Conservation (phyloP, 2,888 invertebrate genomes). For the Tetragonula carbonaria region DNA sequence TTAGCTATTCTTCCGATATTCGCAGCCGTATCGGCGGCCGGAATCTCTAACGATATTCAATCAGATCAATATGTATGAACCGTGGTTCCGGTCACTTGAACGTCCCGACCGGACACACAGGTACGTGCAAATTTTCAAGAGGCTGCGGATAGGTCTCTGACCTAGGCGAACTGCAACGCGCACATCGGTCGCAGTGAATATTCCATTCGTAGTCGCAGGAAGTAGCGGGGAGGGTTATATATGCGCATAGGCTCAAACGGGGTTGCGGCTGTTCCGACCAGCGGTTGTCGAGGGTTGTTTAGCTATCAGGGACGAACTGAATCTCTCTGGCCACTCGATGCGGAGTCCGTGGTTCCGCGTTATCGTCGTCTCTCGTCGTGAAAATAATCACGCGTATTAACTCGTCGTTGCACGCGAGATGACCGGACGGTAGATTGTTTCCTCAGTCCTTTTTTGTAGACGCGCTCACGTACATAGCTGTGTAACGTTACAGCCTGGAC, state of each 20-base stretch:
- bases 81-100: constrained; percentile 24
- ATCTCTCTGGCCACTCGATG: constrained; percentile 7
- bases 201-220: constrained; percentile 61
- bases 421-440: constrained; percentile 15
- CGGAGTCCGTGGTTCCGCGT: not conserved
- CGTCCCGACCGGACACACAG: not conserved
- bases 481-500: not conserved
- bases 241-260: constrained; percentile 49
- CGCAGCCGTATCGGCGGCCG: not conserved
- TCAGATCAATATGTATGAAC: constrained; percentile 27
- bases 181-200: constrained; percentile 55
- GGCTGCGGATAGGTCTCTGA: constrained; percentile 31
- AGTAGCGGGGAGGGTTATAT: constrained; percentile 33
- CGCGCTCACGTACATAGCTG: not conserved
- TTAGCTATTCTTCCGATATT: not conserved
- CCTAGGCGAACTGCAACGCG: constrained; percentile 26
- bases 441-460: not conserved
- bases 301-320: constrained; percentile 41
- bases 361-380: constrained; percentile 19
- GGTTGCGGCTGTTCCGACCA: constrained; percentile 54
- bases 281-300: constrained; percentile 45
- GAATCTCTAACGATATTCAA: constrained; percentile 16
- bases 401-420: not conserved
- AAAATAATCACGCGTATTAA: constrained; percentile 38
- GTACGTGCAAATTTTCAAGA: constrained; percentile 44